phyloP scores from a whole-genome alignment of 2,113 vertebrate genomes.

The Tachysurus vachellii region DNA sequence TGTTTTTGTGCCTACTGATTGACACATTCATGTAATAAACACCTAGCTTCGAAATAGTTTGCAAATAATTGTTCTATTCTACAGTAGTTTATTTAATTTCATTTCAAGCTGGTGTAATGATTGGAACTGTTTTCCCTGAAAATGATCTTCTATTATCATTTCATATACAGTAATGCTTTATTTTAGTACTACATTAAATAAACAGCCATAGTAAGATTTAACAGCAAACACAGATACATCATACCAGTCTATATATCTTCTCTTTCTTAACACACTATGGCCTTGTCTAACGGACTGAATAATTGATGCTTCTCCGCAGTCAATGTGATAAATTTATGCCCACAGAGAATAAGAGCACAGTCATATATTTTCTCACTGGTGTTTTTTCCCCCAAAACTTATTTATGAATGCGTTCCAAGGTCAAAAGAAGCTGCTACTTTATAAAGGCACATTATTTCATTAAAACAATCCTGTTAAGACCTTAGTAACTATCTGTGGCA shows the following conservation, averaged over 20 bases:
- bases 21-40: not conserved
- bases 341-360: conserved; percentile 52
- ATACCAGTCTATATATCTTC: not conserved
- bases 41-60: not conserved
- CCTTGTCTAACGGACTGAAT: conserved; percentile 67
- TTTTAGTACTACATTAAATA: not conserved
- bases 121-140: not conserved
- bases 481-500: conserved; percentile 47
- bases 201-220: conserved; percentile 8
- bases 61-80: not conserved
- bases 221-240: conserved; percentile 20
- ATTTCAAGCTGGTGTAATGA: not conserved
- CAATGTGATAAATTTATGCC: conserved; percentile 72
- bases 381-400: conserved; percentile 56
- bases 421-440: conserved; percentile 70
- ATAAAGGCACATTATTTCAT: conserved; percentile 67
- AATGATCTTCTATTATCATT: not conserved
- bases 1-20: not conserved
- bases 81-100: not conserved
- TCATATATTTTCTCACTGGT: conserved; percentile 61
- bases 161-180: not conserved
- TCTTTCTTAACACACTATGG: conserved; percentile 48
- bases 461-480: conserved; percentile 56
- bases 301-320: conserved; percentile 65
- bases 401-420: conserved; percentile 68